Base-by-base conservation (phyloP, 2,113 vertebrate genomes). In the Patagioenas fasciata region DNA sequence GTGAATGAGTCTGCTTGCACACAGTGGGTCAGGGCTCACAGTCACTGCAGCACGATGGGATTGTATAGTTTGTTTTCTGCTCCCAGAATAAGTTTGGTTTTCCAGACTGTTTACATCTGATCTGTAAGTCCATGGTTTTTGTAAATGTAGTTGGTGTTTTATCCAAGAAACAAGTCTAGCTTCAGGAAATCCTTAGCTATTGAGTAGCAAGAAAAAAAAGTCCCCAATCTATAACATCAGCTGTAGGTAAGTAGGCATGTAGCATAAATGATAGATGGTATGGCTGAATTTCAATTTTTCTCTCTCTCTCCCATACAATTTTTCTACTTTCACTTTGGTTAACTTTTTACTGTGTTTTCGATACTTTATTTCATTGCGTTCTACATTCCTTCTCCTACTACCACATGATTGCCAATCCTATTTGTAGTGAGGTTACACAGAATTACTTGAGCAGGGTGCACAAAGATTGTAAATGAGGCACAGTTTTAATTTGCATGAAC, bases 341-440 rank as follows among this genome's bases (percentile, higher is more conserved):
- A 82, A 69, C 6, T 74, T 91, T 54, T 54, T 80, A 10, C n/a
- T 34, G 7, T 83, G 19, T 73, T 94, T 93, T 82, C 50, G 73
- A 6, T 58, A 65, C n/a, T 89, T 89, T 88, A 85, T 82, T 71
- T 85, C 78, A 31, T 24, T 87, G 34, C 23, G 85, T 85, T 85
- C 38, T 77, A 12, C 74, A 58, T 85, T 91, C 36, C 13, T 92
- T 74, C 32, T 90, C 34, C 83, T 69, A 25, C 54, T 75, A 10
- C 32, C 40, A 5, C 50, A 40, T 17, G 31, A 50, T 56, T 72
- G 47, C 50, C 34, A 40, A 2, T 54, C 15, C 31, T 54, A 13
- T 50, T 82, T 85, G 10, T 8, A 58, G 57, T 34, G 53, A 92
- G 38, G 28, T 81, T 48, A 16, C n/a, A 13, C 0, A 38, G 74